Conservation (phyloP, 2,113 vertebrate species). For the Cisticola juncidis region DNA sequence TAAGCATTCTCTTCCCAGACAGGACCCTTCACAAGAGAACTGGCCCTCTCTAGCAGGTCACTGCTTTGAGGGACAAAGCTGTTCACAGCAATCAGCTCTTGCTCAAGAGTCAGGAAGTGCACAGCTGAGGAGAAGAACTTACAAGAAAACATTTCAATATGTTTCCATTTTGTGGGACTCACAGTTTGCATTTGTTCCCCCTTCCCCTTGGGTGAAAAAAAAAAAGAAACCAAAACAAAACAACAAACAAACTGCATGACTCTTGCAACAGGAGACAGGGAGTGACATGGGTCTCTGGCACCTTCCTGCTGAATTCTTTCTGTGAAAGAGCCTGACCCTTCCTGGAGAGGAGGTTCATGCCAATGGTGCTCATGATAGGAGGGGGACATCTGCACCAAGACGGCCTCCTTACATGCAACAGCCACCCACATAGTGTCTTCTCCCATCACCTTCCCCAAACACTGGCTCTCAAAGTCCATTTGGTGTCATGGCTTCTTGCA, state of each 20-base stretch:
- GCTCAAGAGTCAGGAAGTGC: not conserved
- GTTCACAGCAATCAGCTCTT: not conserved
- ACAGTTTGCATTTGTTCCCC: accelerated
- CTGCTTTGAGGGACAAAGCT: not conserved
- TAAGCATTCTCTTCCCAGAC: not conserved
- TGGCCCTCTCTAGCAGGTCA: not conserved
- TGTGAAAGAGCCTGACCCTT: not conserved
- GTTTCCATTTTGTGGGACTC: not conserved
- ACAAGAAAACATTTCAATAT: not conserved
- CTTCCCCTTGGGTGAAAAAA: not conserved
- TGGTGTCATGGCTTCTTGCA: not conserved
- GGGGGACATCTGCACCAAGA: not conserved
- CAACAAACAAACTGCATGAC: no score
- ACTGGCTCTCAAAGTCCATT: not conserved
- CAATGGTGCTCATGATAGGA: not conserved
- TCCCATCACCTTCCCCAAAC: not conserved
- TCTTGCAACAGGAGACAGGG: not conserved
- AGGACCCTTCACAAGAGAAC: not conserved
- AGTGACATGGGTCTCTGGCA: not conserved
- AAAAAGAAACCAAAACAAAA: no score
- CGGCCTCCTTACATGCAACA: not conserved
- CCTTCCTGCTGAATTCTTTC: not conserved
- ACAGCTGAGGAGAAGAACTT: not conserved
- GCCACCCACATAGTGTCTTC: not conserved
- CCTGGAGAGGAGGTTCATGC: not conserved